Evolutionary conservation across 2,888 invertebrate species (phyloP), one percentile per base, ranked within the genome.

Genomic region (Limnephilus lunatus): DNA sequence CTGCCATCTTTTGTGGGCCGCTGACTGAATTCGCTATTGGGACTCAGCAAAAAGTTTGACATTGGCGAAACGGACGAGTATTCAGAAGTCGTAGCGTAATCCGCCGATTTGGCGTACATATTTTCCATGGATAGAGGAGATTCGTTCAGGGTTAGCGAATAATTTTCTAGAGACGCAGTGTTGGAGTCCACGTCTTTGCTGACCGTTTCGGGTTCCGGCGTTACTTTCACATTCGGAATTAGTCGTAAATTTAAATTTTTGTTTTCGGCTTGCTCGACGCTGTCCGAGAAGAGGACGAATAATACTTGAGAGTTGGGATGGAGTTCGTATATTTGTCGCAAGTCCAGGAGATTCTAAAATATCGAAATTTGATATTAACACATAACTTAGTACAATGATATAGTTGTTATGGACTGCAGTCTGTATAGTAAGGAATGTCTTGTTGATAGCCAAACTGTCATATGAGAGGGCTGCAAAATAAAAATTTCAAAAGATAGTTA

Each of bases 311-410:
- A 94, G 94, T 95, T 95, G 0, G 95, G 94, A 93, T 96, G 95
- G 32, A 96, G 94, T 89, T 96, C 95, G 89, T 95, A 96, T 32
- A 95, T 94, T 94, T 96, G 96, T 91, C 95, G 95, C 7, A 96
- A 95, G 93, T 96, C 96, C n/a, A 96, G 94, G 94, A 96, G 96
- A 93, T 96, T 96, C 96, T 96, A 95, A 48, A 94, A 94, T 44
- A 32, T 0, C 30, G 25, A 88, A 85, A 85, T n/a, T 1, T 25
- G 1, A 85, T 12, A 85, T 85, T 25, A 80, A 85, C 9, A 48
- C 44, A 14, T 3, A 83, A 48, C 44, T 12, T 48, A 48, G 3
- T 48, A 12, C 44, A 44, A 44, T 44, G 44, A 44, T 48, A 15
- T 48, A 15, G 0, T 15, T 48, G 48, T 48, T 48, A 11, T 15